These are phyloP conservation scores for Poliocrania exsul DNA, from an alignment of 2,797 vertebrate species.

Conservation along the genomic window DNA sequence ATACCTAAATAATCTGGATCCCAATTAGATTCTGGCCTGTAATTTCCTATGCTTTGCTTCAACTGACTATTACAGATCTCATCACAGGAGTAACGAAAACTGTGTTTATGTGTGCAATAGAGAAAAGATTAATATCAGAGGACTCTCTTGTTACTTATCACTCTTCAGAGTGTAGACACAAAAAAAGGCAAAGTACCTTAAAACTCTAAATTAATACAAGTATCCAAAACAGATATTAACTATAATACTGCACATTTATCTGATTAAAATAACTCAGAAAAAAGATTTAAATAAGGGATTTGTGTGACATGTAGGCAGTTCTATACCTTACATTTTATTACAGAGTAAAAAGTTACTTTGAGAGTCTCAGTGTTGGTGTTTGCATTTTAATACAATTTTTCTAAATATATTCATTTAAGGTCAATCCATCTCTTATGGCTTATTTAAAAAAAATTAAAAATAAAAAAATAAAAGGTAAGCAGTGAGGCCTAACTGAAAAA, in stretches of 20 bases:
- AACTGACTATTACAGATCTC: not conserved
- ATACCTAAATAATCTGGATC: not conserved
- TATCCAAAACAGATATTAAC: not conserved
- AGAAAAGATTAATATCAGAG: not conserved
- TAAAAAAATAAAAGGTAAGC: not conserved
- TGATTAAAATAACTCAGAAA: not conserved
- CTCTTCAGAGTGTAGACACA: not conserved
- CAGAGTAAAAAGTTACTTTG: not conserved
- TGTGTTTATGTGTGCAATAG: not conserved
- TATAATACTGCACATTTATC: not conserved
- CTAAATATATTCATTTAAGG: not conserved
- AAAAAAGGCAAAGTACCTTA: not conserved
- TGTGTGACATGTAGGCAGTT: not conserved
- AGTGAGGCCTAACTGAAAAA: not conserved
- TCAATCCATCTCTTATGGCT: not conserved
- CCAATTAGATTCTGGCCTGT: not conserved
- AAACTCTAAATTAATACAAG: not conserved
- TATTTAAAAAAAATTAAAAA: not conserved
- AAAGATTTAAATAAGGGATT: not conserved
- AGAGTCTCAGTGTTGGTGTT: not conserved
- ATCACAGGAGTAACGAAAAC: not conserved
- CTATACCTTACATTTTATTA: not conserved
- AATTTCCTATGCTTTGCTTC: not conserved
- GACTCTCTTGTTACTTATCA: not conserved
- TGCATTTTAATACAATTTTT: not conserved